A percentile compares a stretch with the other conserved stretches of the same genome.
Evolutionary conservation across 2,113 vertebrate species (phyloP).

Genomic region (Phylloscopus trochilus): DNA sequence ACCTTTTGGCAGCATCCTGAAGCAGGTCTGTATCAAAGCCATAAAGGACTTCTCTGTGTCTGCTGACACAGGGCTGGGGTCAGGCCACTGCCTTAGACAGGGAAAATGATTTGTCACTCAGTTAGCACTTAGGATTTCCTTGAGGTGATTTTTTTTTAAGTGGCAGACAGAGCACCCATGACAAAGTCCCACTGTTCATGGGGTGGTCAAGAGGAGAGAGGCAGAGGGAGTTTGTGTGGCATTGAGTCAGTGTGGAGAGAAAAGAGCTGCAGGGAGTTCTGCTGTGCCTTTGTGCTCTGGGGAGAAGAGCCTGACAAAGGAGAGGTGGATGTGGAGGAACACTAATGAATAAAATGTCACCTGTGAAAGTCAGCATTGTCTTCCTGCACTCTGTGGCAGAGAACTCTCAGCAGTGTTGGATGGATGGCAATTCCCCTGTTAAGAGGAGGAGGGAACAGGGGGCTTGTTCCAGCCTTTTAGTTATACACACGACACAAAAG

Average conservation of each 20-base stretch:
- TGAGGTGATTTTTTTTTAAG: background rate
- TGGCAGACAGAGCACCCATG: background rate
- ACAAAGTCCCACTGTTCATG: background rate
- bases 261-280: slow-evolving; percentile 20
- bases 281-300: background rate
- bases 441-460: background rate
- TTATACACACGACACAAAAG: background rate
- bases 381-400: background rate
- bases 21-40: background rate
- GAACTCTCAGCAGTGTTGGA: background rate
- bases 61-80: background rate
- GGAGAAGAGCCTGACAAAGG: background rate
- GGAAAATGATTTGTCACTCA: background rate
- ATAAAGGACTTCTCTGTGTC: background rate
- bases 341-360: background rate
- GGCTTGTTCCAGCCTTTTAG: background rate
- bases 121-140: background rate
- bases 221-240: background rate
- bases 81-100: background rate
- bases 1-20: background rate
- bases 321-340: background rate
- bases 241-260: background rate
- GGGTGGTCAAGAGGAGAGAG: slow-evolving; percentile 28
- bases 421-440: background rate
- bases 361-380: background rate